Conservation (phyloP, 2,797 vertebrate genomes). For the Rhinatrema bivittatum region DNA sequence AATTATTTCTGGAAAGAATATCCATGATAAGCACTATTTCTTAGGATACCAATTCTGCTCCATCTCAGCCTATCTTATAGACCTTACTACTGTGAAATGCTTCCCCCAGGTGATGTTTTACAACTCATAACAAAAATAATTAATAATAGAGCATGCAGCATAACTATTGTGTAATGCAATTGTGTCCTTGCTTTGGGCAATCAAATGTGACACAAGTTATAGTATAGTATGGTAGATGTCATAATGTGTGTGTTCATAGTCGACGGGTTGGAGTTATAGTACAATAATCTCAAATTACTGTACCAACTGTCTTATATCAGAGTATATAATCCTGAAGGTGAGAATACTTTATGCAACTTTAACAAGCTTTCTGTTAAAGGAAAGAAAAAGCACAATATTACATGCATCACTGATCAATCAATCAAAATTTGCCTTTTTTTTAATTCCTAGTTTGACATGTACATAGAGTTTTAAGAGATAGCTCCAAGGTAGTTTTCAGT, state of each 20-base stretch:
- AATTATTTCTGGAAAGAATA: too few relatives aligned
- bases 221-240: constrained; percentile 21
- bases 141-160: constrained; percentile 51
- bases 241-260: constrained; percentile 13
- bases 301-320: constrained; percentile 20
- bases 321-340: neutral
- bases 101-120: constrained; percentile 44
- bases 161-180: constrained; percentile 29
- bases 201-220: constrained; percentile 37
- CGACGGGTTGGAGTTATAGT: constrained; percentile 13
- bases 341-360: constrained; percentile 37
- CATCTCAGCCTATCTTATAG: constrained; percentile 43
- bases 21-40: too few relatives aligned
- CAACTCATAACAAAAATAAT: constrained; percentile 55
- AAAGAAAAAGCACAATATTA: constrained; percentile 20
- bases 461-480: constrained; percentile 40
- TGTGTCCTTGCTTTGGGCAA: constrained; percentile 48
- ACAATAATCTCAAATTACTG: neutral
- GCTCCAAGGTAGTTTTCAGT: too few relatives aligned
- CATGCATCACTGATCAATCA: constrained; percentile 8
- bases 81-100: constrained; percentile 45
- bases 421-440: constrained; percentile 30
- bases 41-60: constrained; percentile 46
- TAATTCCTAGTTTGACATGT: constrained; percentile 31
- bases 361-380: constrained; percentile 28